Base-by-base conservation (phyloP, 2,888 invertebrate genomes). In the Amphipyra tragopoginis region DNA sequence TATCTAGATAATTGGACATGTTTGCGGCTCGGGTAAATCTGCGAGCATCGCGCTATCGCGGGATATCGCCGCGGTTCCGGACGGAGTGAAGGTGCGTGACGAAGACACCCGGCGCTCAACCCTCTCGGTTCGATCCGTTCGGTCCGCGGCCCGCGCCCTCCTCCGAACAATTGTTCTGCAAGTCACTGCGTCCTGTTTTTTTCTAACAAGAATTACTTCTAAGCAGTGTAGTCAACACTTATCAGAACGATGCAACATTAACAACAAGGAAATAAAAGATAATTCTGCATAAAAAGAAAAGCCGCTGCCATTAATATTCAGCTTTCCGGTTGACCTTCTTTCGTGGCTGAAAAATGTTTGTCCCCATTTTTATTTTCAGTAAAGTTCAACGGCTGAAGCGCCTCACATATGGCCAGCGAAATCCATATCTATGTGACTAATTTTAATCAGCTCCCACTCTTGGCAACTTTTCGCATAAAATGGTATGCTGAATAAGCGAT, bases 401-500 rank as follows among this genome's bases (percentile, higher is more conserved):
- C 29, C 38, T 14, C 44, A 15, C 14, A 44, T 39, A n/a, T 39
- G 14, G 8, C 5, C 21, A 11, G 49, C 7, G 38, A 36, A 21
- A 13, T 26, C 33, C 11, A 33, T 56, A 14, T 26, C 15, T 43
- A 26, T 34, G 50, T 43, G 43, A 13, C 45, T 42, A 63, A 63
- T 65, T 65, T 52, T 63, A 77, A 70, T 63, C 44, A 58, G 52
- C 59, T 51, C 36, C 48, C 55, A 29, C 50, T 62, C n/a, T 69
- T 65, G 53, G 58, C 34, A 60, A 57, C 63, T 62, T 64, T 75
- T 65, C 54, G 57, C 42, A 55, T 75, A 65, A 67, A 78, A 62
- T 62, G 58, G 38, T 65, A 52, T 50, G 50, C 60, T 77, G 71
- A 72, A 77, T 61, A 66, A 74, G 72, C 60, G 59, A 62, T 74